Conservation (phyloP, 2,888 invertebrate genomes). For the Ganaspis brasiliensis region DNA sequence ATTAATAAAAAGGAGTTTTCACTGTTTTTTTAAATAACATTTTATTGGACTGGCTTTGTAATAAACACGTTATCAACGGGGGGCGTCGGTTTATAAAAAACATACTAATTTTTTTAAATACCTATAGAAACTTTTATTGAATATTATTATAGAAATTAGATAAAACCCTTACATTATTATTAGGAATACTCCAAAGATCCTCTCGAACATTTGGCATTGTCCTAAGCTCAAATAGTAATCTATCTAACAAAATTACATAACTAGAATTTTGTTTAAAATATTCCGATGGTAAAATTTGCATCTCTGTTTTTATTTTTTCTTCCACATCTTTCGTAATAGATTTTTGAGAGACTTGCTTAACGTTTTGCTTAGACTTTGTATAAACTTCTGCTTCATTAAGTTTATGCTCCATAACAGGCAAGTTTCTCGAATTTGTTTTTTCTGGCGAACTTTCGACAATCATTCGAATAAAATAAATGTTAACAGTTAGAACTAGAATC, state of each 20-base stretch:
- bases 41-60: no score
- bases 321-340: conserved; percentile 64
- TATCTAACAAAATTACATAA: conserved; percentile 68
- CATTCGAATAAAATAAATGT: conserved; percentile 78
- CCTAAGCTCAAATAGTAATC: conserved; percentile 67
- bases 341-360: conserved; percentile 53
- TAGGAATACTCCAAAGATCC: conserved; percentile 75
- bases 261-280: conserved; percentile 74
- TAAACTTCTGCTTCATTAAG: conserved; percentile 56
- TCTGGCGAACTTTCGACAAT: conserved; percentile 77
- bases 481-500: conserved; percentile 76
- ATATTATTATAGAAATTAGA: background rate
- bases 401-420: conserved; percentile 65
- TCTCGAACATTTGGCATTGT: conserved; percentile 68
- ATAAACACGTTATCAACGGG: no score
- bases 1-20: no score
- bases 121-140: no score
- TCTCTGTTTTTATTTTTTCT: conserved; percentile 69
- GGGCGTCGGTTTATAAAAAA: no score
- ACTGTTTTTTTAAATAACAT: no score
- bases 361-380: conserved; percentile 60
- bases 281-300: conserved; percentile 71
- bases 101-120: no score
- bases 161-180: conserved; percentile 70
- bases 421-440: conserved; percentile 62